Conservation (phyloP, 2,797 vertebrate genomes). For the Notolepis coatsorum region DNA sequence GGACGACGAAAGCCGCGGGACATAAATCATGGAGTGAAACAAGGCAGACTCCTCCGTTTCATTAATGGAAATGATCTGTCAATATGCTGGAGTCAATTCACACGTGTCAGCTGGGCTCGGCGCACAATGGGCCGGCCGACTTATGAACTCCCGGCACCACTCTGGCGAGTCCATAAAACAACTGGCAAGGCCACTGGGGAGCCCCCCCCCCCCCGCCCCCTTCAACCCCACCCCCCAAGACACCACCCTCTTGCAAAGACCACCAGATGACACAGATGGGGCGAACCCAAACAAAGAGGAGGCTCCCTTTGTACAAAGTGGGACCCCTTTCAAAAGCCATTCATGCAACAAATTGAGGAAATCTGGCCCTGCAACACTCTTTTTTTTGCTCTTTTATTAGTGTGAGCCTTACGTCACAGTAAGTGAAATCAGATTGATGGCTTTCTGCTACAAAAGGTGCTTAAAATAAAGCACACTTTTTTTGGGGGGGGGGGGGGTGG, state of each 20-base stretch:
- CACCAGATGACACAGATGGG: slow-evolving; percentile 99
- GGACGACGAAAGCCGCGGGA: slow-evolving; percentile 64
- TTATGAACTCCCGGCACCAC: slow-evolving; percentile 96
- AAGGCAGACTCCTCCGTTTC: slow-evolving; percentile 89
- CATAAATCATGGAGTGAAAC: slow-evolving; percentile 89
- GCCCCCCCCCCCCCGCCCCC: slow-evolving; percentile 79
- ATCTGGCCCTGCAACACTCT: slow-evolving; percentile 83
- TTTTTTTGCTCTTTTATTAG: slow-evolving; percentile 85
- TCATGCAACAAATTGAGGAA: slow-evolving; percentile 93
- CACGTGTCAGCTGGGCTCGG: slow-evolving; percentile 93
- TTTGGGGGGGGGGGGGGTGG: too few species aligned
- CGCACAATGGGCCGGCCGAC: slow-evolving; percentile 91
- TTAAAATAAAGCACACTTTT: slow-evolving; percentile 51
- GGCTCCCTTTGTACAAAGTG: slow-evolving; percentile 89
- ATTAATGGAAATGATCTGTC: slow-evolving; percentile 98
- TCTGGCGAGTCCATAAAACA: slow-evolving; percentile 97
- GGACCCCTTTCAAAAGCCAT: slow-evolving; percentile 90
- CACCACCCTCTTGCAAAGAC: slow-evolving; percentile 89
- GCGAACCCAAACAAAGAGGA: slow-evolving; percentile 90
- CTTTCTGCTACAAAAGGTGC: slow-evolving; percentile 55
- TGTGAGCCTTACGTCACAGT: slow-evolving; percentile 76
- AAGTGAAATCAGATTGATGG: slow-evolving; percentile 82
- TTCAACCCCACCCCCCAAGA: slow-evolving; percentile 82
- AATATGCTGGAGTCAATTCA: slow-evolving; percentile 95
- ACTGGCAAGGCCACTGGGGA: slow-evolving; percentile 91